These are phyloP conservation scores for Seira sanloemensis DNA, from an alignment of 2,888 invertebrate species.

Conservation along the genomic window DNA sequence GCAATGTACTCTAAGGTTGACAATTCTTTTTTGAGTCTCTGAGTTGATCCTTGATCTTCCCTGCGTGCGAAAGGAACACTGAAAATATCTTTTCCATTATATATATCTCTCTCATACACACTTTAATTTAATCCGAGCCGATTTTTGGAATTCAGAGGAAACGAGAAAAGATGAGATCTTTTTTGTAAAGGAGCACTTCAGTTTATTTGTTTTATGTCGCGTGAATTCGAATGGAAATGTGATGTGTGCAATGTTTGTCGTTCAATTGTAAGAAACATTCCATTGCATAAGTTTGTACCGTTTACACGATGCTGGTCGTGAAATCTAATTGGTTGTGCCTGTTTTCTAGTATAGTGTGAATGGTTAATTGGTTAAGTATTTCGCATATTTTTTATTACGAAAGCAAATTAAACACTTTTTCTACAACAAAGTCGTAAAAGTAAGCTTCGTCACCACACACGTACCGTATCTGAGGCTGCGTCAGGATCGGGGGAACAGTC, in stretches of 20 bases:
- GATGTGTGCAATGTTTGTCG: neutral
- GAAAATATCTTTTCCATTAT: neutral
- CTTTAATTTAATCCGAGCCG: constrained; percentile 59
- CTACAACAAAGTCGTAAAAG: neutral
- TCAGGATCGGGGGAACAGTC: constrained; percentile 52
- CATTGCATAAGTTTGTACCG: no score
- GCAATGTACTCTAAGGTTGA: neutral
- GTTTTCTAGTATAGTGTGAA: constrained; percentile 54
- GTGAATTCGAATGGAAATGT: neutral
- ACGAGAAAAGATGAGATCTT: constrained; percentile 11
- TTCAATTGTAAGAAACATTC: neutral
- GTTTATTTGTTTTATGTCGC: neutral
- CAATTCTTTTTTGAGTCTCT: neutral
- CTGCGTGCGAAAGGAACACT: neutral
- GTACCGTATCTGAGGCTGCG: constrained; percentile 30
- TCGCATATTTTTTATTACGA: no score
- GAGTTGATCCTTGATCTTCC: neutral
- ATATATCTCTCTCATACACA: no score
- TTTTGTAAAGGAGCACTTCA: neutral
- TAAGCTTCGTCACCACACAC: neutral
- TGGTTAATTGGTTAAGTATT: constrained; percentile 61
- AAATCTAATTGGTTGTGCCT: constrained; percentile 46
- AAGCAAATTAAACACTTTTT: no score
- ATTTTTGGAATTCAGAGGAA: neutral
- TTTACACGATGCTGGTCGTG: no score